These are phyloP conservation scores for Clivina fossor DNA, from an alignment of 2,888 invertebrate species.

Conservation along the genomic window DNA sequence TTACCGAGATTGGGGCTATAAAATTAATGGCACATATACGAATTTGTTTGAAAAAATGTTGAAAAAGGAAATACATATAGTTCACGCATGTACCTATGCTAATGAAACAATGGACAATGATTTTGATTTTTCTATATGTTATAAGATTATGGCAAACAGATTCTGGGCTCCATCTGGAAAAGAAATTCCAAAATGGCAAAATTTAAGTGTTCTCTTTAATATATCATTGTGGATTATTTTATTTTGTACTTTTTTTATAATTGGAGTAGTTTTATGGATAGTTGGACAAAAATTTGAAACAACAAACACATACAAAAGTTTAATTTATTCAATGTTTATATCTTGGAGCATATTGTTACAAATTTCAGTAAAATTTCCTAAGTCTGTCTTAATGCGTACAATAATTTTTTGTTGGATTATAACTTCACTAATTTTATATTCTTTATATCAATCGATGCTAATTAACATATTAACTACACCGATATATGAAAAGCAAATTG, in stretches of 20 bases:
- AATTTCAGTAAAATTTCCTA: conserved; percentile 56
- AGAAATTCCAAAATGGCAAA: conserved; percentile 55
- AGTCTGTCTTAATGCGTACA: conserved; percentile 54
- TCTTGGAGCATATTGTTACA: conserved; percentile 51
- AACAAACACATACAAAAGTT: not conserved
- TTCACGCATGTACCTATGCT: conserved; percentile 61
- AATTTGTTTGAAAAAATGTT: conserved; percentile 55
- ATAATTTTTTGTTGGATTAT: conserved; percentile 58
- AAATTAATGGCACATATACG: conserved; percentile 53
- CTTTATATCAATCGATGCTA: conserved; percentile 60
- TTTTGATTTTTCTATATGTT: conserved; percentile 58
- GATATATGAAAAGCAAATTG: conserved; percentile 56
- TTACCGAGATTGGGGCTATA: conserved; percentile 51
- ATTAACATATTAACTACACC: conserved; percentile 60
- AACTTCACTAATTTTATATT: conserved; percentile 57
- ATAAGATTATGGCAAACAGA: conserved; percentile 59
- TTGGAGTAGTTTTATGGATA: conserved; percentile 7
- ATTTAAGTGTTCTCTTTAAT: conserved; percentile 56
- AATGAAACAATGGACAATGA: conserved; percentile 60
- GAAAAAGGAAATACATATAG: conserved; percentile 51
- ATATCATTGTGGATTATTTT: conserved; percentile 55
- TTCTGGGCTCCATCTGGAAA: conserved; percentile 59
- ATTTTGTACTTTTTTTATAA: conserved; percentile 46
- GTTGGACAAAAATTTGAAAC: not conserved
- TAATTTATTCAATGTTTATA: conserved; percentile 4